A percentile compares a stretch with the other conserved stretches of the same genome.
These are phyloP conservation scores for Typhlomys cinereus DNA, from an alignment of 2,113 vertebrate genomes.

Conservation along the genomic window DNA sequence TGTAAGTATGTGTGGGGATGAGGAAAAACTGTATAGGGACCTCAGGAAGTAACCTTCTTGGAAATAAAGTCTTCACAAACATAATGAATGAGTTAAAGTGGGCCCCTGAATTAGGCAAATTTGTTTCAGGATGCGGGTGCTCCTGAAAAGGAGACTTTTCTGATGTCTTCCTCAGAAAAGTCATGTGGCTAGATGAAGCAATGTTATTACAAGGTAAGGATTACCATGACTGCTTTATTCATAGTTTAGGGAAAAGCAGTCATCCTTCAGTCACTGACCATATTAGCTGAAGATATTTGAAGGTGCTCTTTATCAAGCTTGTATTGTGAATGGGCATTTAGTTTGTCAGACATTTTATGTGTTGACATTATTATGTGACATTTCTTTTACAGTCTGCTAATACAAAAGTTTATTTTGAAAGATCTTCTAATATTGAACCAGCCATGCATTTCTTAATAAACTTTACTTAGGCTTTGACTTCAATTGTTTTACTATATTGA, in stretches of 20 bases:
- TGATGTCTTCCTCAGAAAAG: not conserved
- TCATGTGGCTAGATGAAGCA: fast-evolving
- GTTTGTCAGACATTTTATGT: not conserved
- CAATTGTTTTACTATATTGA: not conserved
- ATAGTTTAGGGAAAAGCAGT: not conserved
- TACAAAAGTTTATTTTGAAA: not conserved
- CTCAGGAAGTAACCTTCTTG: not conserved
- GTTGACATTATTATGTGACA: not conserved
- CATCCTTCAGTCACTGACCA: not conserved
- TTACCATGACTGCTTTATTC: not conserved
- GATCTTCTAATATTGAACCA: not conserved
- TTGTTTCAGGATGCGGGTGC: too few relatives aligned
- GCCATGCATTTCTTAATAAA: not conserved
- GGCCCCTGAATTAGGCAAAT: not conserved
- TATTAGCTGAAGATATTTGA: not conserved
- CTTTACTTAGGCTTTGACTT: not conserved
- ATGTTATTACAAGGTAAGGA: not conserved
- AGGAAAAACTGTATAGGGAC: not conserved
- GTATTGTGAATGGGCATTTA: not conserved
- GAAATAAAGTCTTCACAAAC: not conserved
- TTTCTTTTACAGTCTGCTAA: not conserved
- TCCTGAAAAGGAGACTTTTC: not conserved
- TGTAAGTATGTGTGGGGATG: not conserved
- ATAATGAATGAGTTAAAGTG: not conserved
- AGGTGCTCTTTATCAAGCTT: not conserved